phyloP scores from a whole-genome alignment of 1,140 invertebrate genomes.

The Centruroides sculpturatus region DNA sequence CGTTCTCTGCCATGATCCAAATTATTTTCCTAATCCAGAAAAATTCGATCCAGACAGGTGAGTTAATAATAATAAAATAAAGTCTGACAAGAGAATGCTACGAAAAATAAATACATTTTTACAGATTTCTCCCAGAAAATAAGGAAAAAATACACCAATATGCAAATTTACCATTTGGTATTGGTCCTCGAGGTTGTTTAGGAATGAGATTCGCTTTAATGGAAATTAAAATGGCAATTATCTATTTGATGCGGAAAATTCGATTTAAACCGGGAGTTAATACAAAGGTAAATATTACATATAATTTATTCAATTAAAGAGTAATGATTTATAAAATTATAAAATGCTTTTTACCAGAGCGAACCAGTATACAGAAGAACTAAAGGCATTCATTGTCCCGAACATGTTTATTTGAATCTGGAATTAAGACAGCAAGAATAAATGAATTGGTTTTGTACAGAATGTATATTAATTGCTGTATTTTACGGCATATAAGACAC shows the following conservation, averaged over 20 bases:
- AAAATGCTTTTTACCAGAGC: too few species aligned
- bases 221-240: slow-evolving; percentile 21
- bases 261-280: background rate
- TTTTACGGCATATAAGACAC: too few species aligned
- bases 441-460: too few species aligned
- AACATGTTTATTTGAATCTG: too few species aligned
- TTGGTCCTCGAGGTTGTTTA: slow-evolving; percentile 43
- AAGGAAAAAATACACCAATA: slow-evolving; percentile 20
- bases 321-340: too few species aligned
- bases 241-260: background rate
- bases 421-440: too few species aligned
- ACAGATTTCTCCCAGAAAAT: slow-evolving; percentile 5
- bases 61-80: background rate
- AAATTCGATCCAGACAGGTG: slow-evolving; percentile 38
- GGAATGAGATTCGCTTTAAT: slow-evolving; percentile 39
- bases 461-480: too few species aligned
- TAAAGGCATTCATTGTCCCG: too few species aligned
- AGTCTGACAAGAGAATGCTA: background rate
- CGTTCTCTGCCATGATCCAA: slow-evolving; percentile 40
- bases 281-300: background rate
- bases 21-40: slow-evolving; percentile 39
- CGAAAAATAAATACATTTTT: background rate
- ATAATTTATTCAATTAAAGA: too few species aligned
- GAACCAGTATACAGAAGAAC: too few species aligned
- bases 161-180: slow-evolving; percentile 40